Conservation (phyloP, 1,140 invertebrate species). For the Eupristina koningsbergeri region DNA sequence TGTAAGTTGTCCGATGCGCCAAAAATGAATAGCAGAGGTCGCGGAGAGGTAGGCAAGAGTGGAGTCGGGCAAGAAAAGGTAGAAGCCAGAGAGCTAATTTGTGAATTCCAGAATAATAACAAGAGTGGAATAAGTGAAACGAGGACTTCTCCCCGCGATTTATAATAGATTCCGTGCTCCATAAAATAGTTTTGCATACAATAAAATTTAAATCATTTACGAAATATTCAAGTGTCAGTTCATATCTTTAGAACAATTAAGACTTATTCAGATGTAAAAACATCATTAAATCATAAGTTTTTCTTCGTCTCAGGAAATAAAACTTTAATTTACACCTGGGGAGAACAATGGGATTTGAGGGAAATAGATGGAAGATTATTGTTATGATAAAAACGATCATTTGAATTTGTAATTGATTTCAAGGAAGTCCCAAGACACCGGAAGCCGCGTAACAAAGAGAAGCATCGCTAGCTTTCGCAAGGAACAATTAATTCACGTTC, state of each 20-base stretch:
- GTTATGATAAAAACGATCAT: conserved; percentile 50
- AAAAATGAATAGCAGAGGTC: neutral
- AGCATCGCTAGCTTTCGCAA: conserved; percentile 36
- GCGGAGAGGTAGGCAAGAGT: no score
- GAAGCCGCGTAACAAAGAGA: conserved; percentile 48
- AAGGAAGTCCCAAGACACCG: conserved; percentile 46
- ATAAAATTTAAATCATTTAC: conserved; percentile 43
- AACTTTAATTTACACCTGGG: conserved; percentile 48
- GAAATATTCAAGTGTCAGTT: conserved; percentile 16
- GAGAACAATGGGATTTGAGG: conserved; percentile 51
- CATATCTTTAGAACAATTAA: conserved; percentile 40
- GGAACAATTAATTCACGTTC: conserved; percentile 48
- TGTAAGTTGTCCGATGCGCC: conserved; percentile 19
- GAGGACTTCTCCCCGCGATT: conserved; percentile 10
- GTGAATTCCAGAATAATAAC: conserved; percentile 41
- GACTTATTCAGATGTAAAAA: conserved; percentile 45
- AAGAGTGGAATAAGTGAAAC: neutral
- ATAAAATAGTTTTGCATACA: conserved; percentile 40
- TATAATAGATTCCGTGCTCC: conserved; percentile 25
- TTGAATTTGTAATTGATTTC: conserved; percentile 53
- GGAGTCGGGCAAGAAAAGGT: no score
- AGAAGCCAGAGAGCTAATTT: conserved; percentile 5
- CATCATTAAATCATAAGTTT: conserved; percentile 44
- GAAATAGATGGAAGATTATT: conserved; percentile 49
- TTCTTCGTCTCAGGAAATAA: conserved; percentile 43